Evolutionary conservation across 2,797 vertebrate species (phyloP), one percentile per base, ranked within the genome.

Genomic region (Squalus acanthias): DNA sequence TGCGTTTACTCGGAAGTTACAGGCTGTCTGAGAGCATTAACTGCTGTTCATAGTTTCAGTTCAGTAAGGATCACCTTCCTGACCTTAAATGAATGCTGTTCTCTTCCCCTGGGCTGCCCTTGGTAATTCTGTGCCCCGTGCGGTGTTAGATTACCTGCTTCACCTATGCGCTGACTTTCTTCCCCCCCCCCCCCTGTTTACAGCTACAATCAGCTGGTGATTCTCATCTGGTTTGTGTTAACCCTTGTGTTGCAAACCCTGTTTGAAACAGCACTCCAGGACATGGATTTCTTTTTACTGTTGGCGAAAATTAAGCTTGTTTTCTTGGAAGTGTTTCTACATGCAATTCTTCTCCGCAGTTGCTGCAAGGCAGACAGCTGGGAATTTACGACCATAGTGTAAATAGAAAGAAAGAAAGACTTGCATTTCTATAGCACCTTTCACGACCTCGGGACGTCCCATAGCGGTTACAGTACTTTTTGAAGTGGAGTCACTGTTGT

Each of bases 11-110:
- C 5, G 60, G 60, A 91, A 91, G 57, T 85, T 85, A 85, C 82
- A 50, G 82, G 82, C 82, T 85, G 82, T 33, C 57, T 91, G 88
- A 91, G 88, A 63, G 63, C 60, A 33, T 63, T 91, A 63, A 91
- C 60, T 65, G 57, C 13, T 29, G 69, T 26, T 95, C 67, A 67
- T 93, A 70, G 92, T 94, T 94, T 50, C 93, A 72, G 39, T 72
- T 91, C 67, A 70, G 3, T 95, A 50, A 95, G 69, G 26, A 70
- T 70, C 65, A 70, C 67, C 39, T 65, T 65, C 67, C 24, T 95
- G 93, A 72, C 39, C 93, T 95, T 50, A 69, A 46, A 46, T 70
- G 65, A 95, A 95, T 95, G 67, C 65, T 29, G 22, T 50, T 95
- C 93, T 13, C 65, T 94, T 29, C 33, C 33, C 60, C 91, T 69